A percentile compares a stretch with the other conserved stretches of the same genome.
phyloP scores from a whole-genome alignment of 1,140 invertebrate species.

The Sminthurides bifidus region DNA sequence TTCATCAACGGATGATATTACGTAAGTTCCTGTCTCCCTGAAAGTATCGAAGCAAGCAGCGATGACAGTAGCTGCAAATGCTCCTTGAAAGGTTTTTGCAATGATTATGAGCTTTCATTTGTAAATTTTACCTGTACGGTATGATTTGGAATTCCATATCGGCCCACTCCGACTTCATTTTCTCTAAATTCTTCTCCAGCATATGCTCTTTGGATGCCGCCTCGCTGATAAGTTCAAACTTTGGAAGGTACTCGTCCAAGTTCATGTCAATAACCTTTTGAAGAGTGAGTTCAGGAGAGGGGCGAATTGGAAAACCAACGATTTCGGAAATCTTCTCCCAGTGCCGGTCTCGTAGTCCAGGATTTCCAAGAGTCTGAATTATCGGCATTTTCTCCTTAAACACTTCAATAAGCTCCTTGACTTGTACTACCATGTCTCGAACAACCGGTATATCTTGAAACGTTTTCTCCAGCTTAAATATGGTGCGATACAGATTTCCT shows the following conservation, averaged over 20 bases:
- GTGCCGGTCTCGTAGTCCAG: conserved; percentile 79
- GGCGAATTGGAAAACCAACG: conserved; percentile 80
- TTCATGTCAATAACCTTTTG: conserved; percentile 82
- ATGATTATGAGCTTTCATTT: not conserved
- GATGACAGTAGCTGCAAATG: not conserved
- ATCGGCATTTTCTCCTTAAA: conserved; percentile 84
- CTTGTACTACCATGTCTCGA: conserved; percentile 42
- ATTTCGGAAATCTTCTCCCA: conserved; percentile 95
- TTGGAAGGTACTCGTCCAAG: conserved; percentile 74
- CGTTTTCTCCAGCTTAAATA: conserved; percentile 78
- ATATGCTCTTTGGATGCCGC: conserved; percentile 90
- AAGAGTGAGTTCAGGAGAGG: conserved; percentile 70
- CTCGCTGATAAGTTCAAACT: conserved; percentile 87
- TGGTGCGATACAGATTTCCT: conserved; percentile 59
- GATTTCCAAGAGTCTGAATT: conserved; percentile 84
- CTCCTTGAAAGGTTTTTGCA: not conserved
- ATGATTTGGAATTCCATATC: conserved; percentile 69
- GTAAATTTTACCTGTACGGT: conserved; percentile 41
- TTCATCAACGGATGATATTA: conserved; percentile 82
- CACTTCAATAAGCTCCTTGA: conserved; percentile 64
- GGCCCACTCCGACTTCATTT: conserved; percentile 88
- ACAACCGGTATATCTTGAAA: conserved; percentile 57
- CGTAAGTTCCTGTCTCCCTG: conserved; percentile 81
- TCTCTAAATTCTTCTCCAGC: conserved; percentile 73
- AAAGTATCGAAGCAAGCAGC: conserved; percentile 24